Evolutionary conservation across 23 tunicate genomes (phyloP), one percentile per base, ranked within the genome.

Genomic region (Ciona savignyi): DNA sequence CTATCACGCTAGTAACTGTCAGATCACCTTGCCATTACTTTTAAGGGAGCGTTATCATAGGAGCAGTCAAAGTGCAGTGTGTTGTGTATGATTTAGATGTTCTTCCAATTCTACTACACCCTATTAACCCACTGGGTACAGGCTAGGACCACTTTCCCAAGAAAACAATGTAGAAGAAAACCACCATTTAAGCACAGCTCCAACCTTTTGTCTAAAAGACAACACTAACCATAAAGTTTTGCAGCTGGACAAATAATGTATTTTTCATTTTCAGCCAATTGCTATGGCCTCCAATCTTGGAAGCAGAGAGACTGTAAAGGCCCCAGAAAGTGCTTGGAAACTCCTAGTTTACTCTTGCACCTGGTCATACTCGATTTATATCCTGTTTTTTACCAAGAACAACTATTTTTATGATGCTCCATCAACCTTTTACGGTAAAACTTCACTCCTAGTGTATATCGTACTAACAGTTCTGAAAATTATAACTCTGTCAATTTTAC

Each of bases 271-370:
- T 51, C 81, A 90, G 97, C 97, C 97, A 25, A 29, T 90, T 1
- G 66, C 70, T 2, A 9, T 33, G 3, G n/a, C n/a, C 4, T 63
- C 79, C 29, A 68, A 74, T 4, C 65, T 90, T 25, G 35, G 34
- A n/a, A 67, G 51, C 33, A 64, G 67, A 22, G 89, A 83, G 51
- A 73, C 85, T 6, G 34, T 24, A 33, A 90, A 90, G 73, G 90
- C 97, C 23, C 97, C 97, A 51, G 97, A 90, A 79, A 83, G 89
- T 70, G 89, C 85, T 32, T 90, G 97, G 97, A 90, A 90, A 56
- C 35, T 83, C 23, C 21, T 90, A 24, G 72, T 83, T 49, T 90
- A 90, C 70, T 74, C 80, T 4, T 75, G 88, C 29, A 81, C 89
- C 3, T 90, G 97, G 97, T 75, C 80, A 3, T 90, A 90, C 70